Conservation (phyloP, 2,888 invertebrate species). For the Archips crataeganus region DNA sequence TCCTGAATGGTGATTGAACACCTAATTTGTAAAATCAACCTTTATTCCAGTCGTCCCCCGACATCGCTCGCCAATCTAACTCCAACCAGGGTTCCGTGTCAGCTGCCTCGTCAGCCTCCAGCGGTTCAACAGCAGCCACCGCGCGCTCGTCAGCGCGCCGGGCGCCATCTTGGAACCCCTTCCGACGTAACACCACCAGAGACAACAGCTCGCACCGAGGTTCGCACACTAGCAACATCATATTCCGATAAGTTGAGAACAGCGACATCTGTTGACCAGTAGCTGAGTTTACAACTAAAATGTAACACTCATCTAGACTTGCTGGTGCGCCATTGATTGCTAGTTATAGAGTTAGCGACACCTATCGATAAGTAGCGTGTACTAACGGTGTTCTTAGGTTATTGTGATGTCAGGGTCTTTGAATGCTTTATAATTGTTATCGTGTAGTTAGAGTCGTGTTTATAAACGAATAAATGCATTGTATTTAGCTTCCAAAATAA, state of each 20-base stretch:
- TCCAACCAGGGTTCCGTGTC: constrained; percentile 81
- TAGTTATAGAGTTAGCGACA: background rate
- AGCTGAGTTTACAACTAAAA: background rate
- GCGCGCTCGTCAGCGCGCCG: constrained; percentile 76
- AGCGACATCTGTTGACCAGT: constrained; percentile 4
- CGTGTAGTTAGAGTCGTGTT: background rate
- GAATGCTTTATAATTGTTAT: background rate
- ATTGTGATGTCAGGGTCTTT: constrained; percentile 1
- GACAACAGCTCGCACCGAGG: constrained; percentile 81
- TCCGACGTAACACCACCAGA: constrained; percentile 86
- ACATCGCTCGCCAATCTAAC: constrained; percentile 64
- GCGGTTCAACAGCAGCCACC: constrained; percentile 71
- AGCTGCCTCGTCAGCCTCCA: constrained; percentile 77
- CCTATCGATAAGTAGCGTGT: background rate
- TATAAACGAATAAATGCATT: background rate
- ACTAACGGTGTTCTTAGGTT: background rate
- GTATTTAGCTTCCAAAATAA: constrained; percentile 6
- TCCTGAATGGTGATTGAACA: background rate
- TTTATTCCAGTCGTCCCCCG: constrained; percentile 60
- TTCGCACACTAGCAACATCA: constrained; percentile 84
- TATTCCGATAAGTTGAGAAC: constrained; percentile 77
- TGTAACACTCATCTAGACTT: background rate
- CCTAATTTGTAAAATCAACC: background rate
- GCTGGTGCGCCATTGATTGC: constrained; percentile 7
- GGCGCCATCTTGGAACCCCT: constrained; percentile 90